phyloP scores from a whole-genome alignment of 1,140 invertebrate genomes.

The Heliothis virescens region DNA sequence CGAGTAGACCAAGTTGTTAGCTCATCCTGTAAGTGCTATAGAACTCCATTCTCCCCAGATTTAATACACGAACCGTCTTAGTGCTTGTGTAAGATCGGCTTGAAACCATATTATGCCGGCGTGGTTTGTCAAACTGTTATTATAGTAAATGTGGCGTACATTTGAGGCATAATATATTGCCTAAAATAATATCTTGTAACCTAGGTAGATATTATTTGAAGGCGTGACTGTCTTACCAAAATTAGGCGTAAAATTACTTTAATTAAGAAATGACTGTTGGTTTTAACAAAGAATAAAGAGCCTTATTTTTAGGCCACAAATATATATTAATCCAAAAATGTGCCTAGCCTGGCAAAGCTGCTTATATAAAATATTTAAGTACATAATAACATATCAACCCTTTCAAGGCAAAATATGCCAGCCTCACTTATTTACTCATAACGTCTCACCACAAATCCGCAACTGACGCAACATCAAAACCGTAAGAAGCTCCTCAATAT shows the following conservation, averaged over 20 bases:
- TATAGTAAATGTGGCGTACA: neutral
- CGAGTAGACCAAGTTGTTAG: slow-evolving; percentile 25
- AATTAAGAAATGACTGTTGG: too few species aligned
- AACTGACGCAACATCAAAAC: slow-evolving; percentile 2
- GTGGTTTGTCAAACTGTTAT: slow-evolving; percentile 10
- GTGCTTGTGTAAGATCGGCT: neutral
- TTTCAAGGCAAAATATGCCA: neutral
- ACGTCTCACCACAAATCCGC: slow-evolving; percentile 5
- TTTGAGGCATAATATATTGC: too few species aligned
- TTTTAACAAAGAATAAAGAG: too few species aligned
- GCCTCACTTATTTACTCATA: neutral
- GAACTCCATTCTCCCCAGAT: slow-evolving; percentile 17
- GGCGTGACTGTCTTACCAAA: too few species aligned
- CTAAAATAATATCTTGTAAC: too few species aligned
- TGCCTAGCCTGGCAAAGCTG: neutral
- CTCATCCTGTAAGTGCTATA: slow-evolving; percentile 21
- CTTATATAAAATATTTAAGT: neutral
- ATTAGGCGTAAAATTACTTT: neutral
- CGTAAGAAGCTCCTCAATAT: slow-evolving; percentile 33
- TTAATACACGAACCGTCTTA: slow-evolving; percentile 1
- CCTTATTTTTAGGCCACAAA: too few species aligned
- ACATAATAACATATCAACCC: neutral
- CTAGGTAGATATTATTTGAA: too few species aligned
- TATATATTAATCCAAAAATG: too few species aligned
- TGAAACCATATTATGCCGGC: neutral